These are phyloP conservation scores for Bursaphelenchus okinawaensis DNA, from an alignment of 2,888 invertebrate genomes.

Conservation along the genomic window DNA sequence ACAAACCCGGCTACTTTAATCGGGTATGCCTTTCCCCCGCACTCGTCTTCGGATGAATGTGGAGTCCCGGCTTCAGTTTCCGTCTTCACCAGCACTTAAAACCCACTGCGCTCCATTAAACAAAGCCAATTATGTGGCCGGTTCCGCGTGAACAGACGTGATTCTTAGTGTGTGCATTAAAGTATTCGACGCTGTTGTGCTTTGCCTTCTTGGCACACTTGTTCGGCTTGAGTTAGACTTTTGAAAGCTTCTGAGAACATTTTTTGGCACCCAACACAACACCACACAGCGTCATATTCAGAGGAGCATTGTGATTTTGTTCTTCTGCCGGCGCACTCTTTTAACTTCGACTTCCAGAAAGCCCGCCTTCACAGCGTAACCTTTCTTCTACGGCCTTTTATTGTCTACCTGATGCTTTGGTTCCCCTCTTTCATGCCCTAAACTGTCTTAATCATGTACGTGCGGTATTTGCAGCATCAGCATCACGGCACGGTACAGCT, in stretches of 20 bases:
- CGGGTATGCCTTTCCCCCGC: background rate
- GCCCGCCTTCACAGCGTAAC: background rate
- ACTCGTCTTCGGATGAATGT: background rate
- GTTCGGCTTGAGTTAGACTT: background rate
- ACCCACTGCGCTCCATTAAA: background rate
- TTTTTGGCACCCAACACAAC: background rate
- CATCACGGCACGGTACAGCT: constrained; percentile 56
- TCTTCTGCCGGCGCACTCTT: background rate
- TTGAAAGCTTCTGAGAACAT: background rate
- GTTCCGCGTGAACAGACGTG: background rate
- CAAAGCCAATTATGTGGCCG: background rate
- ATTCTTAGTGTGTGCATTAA: background rate
- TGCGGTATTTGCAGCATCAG: constrained; percentile 56
- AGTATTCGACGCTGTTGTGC: background rate
- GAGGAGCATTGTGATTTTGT: background rate
- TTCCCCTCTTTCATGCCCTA: background rate
- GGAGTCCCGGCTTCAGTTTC: background rate
- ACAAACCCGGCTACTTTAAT: background rate
- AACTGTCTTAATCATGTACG: constrained; percentile 39
- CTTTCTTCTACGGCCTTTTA: background rate
- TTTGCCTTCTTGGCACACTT: background rate
- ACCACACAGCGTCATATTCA: background rate
- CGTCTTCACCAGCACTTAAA: background rate
- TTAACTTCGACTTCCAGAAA: background rate
- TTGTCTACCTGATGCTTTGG: background rate